Conservation (phyloP, 2,797 vertebrate species). For the Psittacula echo region DNA sequence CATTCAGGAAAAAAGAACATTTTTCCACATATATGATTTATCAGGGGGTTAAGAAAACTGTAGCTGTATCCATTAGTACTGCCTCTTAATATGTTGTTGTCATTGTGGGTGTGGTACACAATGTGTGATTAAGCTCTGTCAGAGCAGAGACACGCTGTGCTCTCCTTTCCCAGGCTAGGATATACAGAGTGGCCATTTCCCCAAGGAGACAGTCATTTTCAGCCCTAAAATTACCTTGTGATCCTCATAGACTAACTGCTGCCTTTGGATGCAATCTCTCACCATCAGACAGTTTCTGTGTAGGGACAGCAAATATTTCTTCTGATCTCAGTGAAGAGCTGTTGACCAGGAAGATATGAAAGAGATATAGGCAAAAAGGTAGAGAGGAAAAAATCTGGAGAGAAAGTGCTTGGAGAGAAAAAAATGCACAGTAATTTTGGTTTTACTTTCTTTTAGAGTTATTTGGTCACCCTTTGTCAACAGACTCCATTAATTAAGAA, state of each 20-base stretch:
- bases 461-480: neutral
- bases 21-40: neutral
- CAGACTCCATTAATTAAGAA: neutral
- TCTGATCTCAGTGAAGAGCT: neutral
- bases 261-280: neutral
- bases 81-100: neutral
- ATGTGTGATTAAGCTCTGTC: rapidly evolving
- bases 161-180: neutral
- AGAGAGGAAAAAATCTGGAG: neutral
- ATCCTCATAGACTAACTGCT: neutral
- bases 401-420: neutral
- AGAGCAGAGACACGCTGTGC: neutral
- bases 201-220: neutral
- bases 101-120: neutral
- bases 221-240: neutral
- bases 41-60: neutral
- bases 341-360: neutral
- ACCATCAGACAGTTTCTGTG: neutral
- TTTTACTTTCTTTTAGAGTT: neutral
- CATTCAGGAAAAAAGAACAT: neutral
- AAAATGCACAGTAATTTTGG: neutral
- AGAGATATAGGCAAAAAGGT: neutral
- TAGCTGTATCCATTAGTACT: neutral
- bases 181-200: neutral
- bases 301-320: neutral